Conservation (phyloP, 2,113 vertebrate genomes). For the Dromaius novaehollandiae region DNA sequence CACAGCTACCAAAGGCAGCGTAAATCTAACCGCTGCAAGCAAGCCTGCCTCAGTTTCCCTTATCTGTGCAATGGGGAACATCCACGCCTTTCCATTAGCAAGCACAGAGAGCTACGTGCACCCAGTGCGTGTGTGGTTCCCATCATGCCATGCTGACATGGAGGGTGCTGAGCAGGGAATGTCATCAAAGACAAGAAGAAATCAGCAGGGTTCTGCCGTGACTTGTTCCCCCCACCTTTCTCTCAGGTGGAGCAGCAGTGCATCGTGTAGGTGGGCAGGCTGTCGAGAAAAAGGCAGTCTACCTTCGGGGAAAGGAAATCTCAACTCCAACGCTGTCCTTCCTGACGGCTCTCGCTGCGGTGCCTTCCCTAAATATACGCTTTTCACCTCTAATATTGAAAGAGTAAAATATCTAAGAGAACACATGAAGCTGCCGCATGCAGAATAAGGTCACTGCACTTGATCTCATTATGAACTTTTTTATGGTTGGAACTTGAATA, state of each 20-base stretch:
- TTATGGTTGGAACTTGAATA: neutral
- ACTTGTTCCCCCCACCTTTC: fast-evolving
- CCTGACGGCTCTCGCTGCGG: neutral
- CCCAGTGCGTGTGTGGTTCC: too few relatives aligned
- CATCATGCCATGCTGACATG: fast-evolving
- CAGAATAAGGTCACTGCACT: conserved; percentile 22
- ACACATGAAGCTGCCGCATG: neutral
- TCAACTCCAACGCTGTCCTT: neutral
- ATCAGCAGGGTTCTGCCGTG: neutral
- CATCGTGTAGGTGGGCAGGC: neutral
- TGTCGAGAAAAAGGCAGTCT: neutral
- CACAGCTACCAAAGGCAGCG: neutral
- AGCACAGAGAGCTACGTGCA: neutral
- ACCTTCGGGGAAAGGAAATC: neutral
- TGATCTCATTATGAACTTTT: neutral
- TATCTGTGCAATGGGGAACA: fast-evolving
- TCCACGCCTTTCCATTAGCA: neutral
- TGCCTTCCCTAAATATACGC: neutral
- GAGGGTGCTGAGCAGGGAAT: fast-evolving
- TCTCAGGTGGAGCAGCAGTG: neutral
- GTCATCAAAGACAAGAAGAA: neutral
- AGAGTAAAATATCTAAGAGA: neutral
- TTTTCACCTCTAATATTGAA: conserved; percentile 12
- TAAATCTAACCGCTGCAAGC: fast-evolving
- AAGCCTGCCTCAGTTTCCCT: conserved; percentile 17